Percentiles rank a stretch among this genome's conserved stretches.
Conservation (phyloP, 2,113 vertebrate species). For the Orcinus orca region DNA sequence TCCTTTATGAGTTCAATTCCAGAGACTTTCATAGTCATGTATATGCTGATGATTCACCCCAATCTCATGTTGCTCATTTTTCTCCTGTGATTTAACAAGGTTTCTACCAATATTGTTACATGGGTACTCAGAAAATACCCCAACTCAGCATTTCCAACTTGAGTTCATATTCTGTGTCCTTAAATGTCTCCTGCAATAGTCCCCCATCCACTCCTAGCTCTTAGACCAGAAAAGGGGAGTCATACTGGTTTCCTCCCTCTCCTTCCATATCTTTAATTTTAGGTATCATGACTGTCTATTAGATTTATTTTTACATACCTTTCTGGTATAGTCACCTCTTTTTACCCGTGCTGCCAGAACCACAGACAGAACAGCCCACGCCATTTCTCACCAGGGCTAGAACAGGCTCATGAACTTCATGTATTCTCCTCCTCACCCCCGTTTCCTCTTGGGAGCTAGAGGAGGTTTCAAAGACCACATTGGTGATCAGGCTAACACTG, state of each 20-base stretch:
- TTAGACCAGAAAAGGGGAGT: background rate
- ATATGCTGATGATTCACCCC: background rate
- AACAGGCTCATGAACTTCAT: background rate
- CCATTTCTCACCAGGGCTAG: background rate
- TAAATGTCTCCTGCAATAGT: background rate
- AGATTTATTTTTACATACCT: background rate
- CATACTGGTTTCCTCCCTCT: background rate
- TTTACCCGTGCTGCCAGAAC: accelerated
- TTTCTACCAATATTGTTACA: background rate
- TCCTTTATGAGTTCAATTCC: background rate
- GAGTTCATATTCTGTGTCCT: too few relatives aligned
- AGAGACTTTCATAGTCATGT: background rate
- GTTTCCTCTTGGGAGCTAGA: background rate
- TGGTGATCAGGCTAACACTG: accelerated
- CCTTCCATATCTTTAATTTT: background rate
- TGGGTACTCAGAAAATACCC: accelerated
- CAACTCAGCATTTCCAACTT: background rate
- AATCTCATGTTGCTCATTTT: background rate
- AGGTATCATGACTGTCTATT: too few relatives aligned
- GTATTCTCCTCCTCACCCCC: background rate
- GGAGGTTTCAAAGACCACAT: background rate
- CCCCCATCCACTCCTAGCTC: accelerated
- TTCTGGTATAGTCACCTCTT: background rate
- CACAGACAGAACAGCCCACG: accelerated
- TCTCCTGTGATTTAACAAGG: background rate